A percentile compares a stretch with the other conserved stretches of the same genome.
phyloP scores from a whole-genome alignment of 2,888 invertebrate species.

The Rhamphomyia laevipes region DNA sequence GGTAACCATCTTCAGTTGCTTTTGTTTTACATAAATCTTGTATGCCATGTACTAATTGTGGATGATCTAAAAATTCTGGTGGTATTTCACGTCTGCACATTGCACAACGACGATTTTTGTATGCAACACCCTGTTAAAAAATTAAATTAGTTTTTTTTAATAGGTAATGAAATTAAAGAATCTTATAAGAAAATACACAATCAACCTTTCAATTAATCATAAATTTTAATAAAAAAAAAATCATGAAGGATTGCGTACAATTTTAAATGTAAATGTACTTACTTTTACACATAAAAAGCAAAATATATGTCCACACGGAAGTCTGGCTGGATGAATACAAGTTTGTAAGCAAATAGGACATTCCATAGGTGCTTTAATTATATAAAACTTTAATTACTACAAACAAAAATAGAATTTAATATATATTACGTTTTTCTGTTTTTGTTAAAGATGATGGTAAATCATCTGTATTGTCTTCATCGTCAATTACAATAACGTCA shows the following conservation, averaged over 20 bases:
- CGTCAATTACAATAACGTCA: not conserved
- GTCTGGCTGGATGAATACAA: conserved; percentile 80
- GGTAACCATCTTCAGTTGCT: conserved; percentile 56
- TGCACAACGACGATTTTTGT: conserved; percentile 79
- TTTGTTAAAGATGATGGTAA: not conserved
- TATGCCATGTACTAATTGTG: conserved; percentile 55
- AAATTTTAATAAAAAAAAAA: too few species aligned
- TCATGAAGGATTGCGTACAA: not conserved
- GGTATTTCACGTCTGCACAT: conserved; percentile 88
- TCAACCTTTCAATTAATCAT: too few species aligned
- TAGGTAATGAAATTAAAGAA: not conserved
- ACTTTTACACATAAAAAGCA: conserved; percentile 90
- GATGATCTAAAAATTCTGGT: conserved; percentile 75
- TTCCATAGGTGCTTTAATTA: conserved; percentile 40
- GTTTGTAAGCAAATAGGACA: conserved; percentile 89
- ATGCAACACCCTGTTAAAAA: conserved; percentile 58
- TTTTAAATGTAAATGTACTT: conserved; percentile 6
- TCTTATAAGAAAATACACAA: not conserved
- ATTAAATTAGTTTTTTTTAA: too few species aligned
- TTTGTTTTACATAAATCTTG: conserved; percentile 38
- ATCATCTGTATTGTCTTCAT: not conserved
- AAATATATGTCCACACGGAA: conserved; percentile 92
- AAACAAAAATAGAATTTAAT: not conserved
- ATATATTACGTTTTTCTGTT: not conserved
- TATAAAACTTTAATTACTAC: too few species aligned